A percentile compares a stretch with the other conserved stretches of the same genome.
Conservation (phyloP, 1,140 invertebrate genomes). For the Drosophila tani region DNA sequence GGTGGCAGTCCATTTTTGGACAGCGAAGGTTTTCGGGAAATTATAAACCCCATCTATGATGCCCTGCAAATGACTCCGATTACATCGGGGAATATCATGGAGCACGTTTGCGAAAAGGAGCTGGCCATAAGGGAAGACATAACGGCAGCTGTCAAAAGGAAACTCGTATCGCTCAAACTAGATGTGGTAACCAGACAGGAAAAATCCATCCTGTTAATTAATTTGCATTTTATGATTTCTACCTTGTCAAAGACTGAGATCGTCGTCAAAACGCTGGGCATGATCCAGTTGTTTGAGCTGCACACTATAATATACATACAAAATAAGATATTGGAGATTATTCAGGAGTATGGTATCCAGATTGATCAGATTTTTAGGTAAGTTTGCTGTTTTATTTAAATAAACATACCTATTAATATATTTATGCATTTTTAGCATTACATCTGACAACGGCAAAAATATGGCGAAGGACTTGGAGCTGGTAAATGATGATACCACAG, state of each 20-base stretch:
- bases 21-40: too few relatives aligned
- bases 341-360: slow-evolving; percentile 19
- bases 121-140: slow-evolving; percentile 13
- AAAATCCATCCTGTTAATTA: neutral
- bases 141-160: neutral
- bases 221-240: slow-evolving; percentile 14
- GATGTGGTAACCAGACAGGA: neutral
- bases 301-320: slow-evolving; percentile 8
- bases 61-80: too few relatives aligned
- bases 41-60: too few relatives aligned
- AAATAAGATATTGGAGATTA: slow-evolving; percentile 19
- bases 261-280: slow-evolving; percentile 20
- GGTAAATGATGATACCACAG: slow-evolving; percentile 24
- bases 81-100: too few relatives aligned
- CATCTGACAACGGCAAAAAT: slow-evolving; percentile 34
- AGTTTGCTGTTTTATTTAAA: neutral
- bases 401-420: neutral
- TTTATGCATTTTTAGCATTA: neutral
- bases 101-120: neutral
- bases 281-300: slow-evolving; percentile 13
- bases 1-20: too few relatives aligned
- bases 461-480: slow-evolving; percentile 31
- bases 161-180: too few relatives aligned
- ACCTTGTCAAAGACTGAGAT: slow-evolving; percentile 13
- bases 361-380: slow-evolving; percentile 36